A percentile compares a stretch with the other conserved stretches of the same genome.
Conservation (phyloP, 2,797 vertebrate genomes). For the Clarias laeviceps region DNA sequence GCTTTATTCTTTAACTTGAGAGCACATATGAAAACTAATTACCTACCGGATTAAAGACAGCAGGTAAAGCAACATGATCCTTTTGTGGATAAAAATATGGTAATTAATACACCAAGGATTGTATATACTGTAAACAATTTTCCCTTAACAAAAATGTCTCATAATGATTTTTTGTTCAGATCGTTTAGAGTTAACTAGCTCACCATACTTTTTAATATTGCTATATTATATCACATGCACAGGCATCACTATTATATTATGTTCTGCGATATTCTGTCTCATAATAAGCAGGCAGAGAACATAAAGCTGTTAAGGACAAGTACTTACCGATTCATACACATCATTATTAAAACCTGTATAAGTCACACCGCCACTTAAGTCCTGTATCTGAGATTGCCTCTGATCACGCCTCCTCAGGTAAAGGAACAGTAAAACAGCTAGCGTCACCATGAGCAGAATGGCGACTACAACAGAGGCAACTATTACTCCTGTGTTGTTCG, state of each 20-base stretch:
- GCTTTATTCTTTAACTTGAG: background rate
- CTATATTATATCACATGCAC: background rate
- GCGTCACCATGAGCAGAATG: conserved; percentile 66
- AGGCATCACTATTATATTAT: background rate
- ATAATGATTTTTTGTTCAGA: background rate
- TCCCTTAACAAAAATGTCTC: background rate
- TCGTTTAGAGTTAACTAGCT: background rate
- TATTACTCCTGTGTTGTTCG: conserved; percentile 59
- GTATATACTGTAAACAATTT: background rate
- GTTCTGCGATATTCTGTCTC: background rate
- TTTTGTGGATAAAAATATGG: background rate
- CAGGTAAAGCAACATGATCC: conserved; percentile 10
- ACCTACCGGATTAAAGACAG: background rate
- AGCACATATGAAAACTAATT: background rate
- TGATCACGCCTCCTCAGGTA: conserved; percentile 59
- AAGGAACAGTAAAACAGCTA: conserved; percentile 61
- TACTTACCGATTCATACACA: conserved; percentile 55
- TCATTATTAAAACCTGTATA: conserved; percentile 59
- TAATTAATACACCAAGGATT: background rate
- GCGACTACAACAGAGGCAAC: conserved; percentile 65
- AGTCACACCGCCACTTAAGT: background rate
- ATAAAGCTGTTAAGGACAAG: background rate
- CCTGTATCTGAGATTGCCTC: rapidly evolving
- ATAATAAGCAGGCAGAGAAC: background rate
- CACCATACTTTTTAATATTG: background rate